A percentile compares a stretch with the other conserved stretches of the same genome.
Conservation (phyloP, 2,113 vertebrate species). For the Gavia stellata region DNA sequence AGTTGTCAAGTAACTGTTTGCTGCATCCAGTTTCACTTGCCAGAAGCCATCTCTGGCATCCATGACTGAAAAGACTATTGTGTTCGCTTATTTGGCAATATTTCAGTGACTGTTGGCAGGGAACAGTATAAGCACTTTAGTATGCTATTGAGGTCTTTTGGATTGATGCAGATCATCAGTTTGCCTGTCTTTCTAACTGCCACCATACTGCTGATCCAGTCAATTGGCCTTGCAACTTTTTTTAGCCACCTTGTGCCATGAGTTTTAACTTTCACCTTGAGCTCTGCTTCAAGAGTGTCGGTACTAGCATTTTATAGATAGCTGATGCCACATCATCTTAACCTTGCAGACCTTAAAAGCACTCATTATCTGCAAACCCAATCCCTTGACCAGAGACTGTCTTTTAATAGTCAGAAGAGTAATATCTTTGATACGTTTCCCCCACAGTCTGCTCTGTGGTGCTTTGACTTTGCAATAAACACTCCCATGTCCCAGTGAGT, state of each 20-base stretch:
- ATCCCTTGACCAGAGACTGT: slow-evolving; percentile 7
- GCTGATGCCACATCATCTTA: slow-evolving; percentile 22
- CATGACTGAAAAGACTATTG: slow-evolving; percentile 62
- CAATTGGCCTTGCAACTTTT: slow-evolving; percentile 58
- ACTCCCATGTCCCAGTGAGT: background rate
- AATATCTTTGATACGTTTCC: background rate
- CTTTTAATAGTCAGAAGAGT: slow-evolving; percentile 36
- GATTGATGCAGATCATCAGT: slow-evolving; percentile 60
- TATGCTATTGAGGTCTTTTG: slow-evolving; percentile 63
- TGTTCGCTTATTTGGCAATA: slow-evolving; percentile 60
- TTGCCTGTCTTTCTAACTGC: slow-evolving; percentile 61
- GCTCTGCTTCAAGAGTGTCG: background rate
- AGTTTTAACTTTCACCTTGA: slow-evolving; percentile 62
- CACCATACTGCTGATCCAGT: slow-evolving; percentile 55
- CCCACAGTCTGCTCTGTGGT: background rate
- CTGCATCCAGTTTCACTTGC: slow-evolving; percentile 57
- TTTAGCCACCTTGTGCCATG: slow-evolving; percentile 36
- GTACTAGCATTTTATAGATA: slow-evolving; percentile 23
- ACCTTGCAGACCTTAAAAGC: slow-evolving; percentile 27
- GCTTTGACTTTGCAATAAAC: background rate
- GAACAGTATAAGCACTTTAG: slow-evolving; percentile 51
- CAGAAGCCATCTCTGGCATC: slow-evolving; percentile 62
- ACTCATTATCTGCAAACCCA: slow-evolving; percentile 10
- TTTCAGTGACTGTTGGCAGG: slow-evolving; percentile 63
- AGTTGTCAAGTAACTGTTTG: slow-evolving; percentile 65